A percentile compares a stretch with the other conserved stretches of the same genome.
phyloP scores from a whole-genome alignment of 1,140 invertebrate genomes.

The Micrasema minimum region DNA sequence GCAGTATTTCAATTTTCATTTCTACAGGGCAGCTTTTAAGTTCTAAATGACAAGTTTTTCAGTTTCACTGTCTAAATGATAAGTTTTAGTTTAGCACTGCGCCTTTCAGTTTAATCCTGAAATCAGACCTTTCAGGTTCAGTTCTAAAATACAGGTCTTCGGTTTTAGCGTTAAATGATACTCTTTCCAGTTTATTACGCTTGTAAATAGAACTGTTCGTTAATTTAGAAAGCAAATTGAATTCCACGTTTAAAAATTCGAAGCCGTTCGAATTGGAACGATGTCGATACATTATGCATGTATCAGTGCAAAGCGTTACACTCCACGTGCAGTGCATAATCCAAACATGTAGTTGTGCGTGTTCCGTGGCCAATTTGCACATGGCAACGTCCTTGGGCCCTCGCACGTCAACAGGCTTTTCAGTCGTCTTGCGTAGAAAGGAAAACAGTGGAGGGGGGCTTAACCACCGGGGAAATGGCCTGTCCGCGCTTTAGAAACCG shows the following conservation, averaged over 20 bases:
- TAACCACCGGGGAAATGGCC: slow-evolving; percentile 10
- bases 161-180: too few relatives aligned
- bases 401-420: slow-evolving; percentile 41
- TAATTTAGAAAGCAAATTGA: too few relatives aligned
- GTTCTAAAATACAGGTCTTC: too few relatives aligned
- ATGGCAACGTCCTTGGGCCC: slow-evolving; percentile 40
- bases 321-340: not conserved
- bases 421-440: slow-evolving; percentile 14
- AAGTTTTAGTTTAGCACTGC: too few relatives aligned
- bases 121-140: too few relatives aligned
- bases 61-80: too few relatives aligned
- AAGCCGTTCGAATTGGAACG: not conserved
- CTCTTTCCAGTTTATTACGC: too few relatives aligned
- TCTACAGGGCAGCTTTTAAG: too few relatives aligned
- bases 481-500: slow-evolving; percentile 32
- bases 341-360: not conserved
- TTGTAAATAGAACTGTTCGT: too few relatives aligned
- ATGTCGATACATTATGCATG: not conserved
- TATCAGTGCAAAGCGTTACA: not conserved
- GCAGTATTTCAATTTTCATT: too few relatives aligned
- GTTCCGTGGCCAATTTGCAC: slow-evolving; percentile 17
- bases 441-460: slow-evolving; percentile 8
- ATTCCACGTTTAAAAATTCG: not conserved
- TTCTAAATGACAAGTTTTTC: too few relatives aligned
- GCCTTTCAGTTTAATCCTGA: too few relatives aligned